A percentile compares a stretch with the other conserved stretches of the same genome.
phyloP scores from a whole-genome alignment of 2,888 invertebrate genomes.

The Cephonodes hylas region DNA sequence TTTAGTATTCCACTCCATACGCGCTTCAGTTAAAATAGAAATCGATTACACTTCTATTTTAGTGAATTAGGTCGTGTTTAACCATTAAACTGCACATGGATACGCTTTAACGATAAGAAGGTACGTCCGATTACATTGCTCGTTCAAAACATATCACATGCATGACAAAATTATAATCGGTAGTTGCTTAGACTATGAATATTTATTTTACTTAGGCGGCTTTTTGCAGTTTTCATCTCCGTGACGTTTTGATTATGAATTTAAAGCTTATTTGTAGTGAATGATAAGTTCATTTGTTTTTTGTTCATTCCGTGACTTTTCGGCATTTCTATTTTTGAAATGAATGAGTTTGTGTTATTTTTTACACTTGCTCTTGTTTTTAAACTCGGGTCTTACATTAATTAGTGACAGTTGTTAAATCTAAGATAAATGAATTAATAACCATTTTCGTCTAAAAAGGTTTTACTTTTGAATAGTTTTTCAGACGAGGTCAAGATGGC shows the following conservation, averaged over 20 bases:
- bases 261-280: too few species aligned
- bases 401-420: too few species aligned
- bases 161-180: not conserved
- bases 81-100: constrained; percentile 16
- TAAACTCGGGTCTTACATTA: too few species aligned
- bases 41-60: constrained; percentile 66
- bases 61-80: constrained; percentile 49
- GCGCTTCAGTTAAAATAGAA: constrained; percentile 60
- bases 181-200: not conserved
- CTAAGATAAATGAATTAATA: too few species aligned
- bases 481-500: constrained; percentile 29
- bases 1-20: constrained; percentile 43
- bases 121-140: constrained; percentile 16
- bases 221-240: not conserved
- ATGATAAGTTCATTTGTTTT: too few species aligned
- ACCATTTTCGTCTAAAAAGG: too few species aligned
- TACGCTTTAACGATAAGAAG: constrained; percentile 20
- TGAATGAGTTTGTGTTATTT: too few species aligned
- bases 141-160: not conserved
- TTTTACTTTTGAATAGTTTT: constrained; percentile 21
- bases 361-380: too few species aligned
- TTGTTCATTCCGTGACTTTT: too few species aligned
- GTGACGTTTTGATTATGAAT: not conserved
- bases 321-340: too few species aligned
- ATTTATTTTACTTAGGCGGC: not conserved